A percentile compares a stretch with the other conserved stretches of the same genome.
Conservation (phyloP, 2,113 vertebrate species). For the Indicator indicator region DNA sequence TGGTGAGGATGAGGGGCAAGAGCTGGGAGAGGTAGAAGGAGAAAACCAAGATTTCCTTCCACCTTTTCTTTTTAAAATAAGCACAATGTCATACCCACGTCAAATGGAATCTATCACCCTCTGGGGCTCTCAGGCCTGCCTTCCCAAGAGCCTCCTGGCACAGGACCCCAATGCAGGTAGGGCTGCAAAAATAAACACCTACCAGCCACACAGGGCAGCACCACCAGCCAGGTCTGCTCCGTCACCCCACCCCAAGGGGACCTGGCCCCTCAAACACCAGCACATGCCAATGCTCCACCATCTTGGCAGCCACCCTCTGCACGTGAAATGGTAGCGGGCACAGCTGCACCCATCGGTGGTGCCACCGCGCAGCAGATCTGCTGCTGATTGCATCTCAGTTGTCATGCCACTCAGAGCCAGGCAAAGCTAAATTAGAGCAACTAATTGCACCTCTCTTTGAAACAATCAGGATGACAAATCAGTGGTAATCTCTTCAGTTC, state of each 20-base stretch:
- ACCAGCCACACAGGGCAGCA: background rate
- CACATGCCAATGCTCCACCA: background rate
- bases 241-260: fast-evolving
- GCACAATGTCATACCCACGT: fast-evolving
- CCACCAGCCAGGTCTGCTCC: fast-evolving
- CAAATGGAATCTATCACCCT: fast-evolving
- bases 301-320: fast-evolving
- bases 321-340: background rate
- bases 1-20: background rate
- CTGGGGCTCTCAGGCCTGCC: fast-evolving
- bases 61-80: background rate
- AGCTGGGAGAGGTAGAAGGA: background rate
- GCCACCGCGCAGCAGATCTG: background rate
- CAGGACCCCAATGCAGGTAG: fast-evolving
- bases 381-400: background rate
- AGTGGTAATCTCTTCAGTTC: conserved; percentile 59
- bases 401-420: background rate
- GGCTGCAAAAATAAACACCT: background rate
- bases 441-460: conserved; percentile 65
- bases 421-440: conserved; percentile 59
- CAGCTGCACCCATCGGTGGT: background rate
- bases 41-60: background rate
- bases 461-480: conserved; percentile 68
- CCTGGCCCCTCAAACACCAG: fast-evolving
- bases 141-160: fast-evolving